Evolutionary conservation across 2,888 invertebrate genomes (phyloP).

Genomic region (Leucania comma): DNA sequence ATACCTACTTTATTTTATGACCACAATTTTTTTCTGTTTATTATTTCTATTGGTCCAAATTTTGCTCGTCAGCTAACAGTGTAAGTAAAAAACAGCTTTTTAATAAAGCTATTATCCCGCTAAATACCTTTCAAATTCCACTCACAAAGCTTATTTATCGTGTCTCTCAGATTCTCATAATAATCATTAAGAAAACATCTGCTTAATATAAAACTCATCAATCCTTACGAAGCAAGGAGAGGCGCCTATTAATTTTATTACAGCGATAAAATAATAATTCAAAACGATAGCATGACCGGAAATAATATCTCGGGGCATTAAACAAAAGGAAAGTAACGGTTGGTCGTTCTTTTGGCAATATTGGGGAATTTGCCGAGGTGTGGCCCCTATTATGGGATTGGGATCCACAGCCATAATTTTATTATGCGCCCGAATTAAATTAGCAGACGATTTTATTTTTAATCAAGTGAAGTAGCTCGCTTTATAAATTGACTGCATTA

Average conservation of each 20-base stretch:
- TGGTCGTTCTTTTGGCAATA: constrained; percentile 82
- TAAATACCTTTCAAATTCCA: constrained; percentile 32
- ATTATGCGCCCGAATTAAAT: constrained; percentile 78
- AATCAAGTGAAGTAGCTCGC: constrained; percentile 76
- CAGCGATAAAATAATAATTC: constrained; percentile 85
- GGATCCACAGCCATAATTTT: constrained; percentile 77
- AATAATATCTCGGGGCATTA: constrained; percentile 84
- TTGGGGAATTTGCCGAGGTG: constrained; percentile 85
- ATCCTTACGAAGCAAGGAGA: constrained; percentile 60
- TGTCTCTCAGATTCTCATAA: constrained; percentile 51
- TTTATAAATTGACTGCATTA: constrained; percentile 48
- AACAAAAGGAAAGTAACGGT: constrained; percentile 86
- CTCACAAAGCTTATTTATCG: constrained; percentile 45
- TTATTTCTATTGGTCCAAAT: not conserved
- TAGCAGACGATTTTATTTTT: constrained; percentile 79
- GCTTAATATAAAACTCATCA: constrained; percentile 59
- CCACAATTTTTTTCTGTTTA: not conserved
- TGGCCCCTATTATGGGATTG: constrained; percentile 76
- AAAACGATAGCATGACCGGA: constrained; percentile 85
- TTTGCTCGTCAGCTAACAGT: not conserved
- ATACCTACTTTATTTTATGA: not conserved
- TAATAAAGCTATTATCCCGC: constrained; percentile 12
- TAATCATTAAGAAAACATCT: constrained; percentile 55
- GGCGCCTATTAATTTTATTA: constrained; percentile 79
- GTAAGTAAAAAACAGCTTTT: not conserved